Base-by-base conservation (phyloP, 1,140 invertebrate species). In the Bombus sibiricus region DNA sequence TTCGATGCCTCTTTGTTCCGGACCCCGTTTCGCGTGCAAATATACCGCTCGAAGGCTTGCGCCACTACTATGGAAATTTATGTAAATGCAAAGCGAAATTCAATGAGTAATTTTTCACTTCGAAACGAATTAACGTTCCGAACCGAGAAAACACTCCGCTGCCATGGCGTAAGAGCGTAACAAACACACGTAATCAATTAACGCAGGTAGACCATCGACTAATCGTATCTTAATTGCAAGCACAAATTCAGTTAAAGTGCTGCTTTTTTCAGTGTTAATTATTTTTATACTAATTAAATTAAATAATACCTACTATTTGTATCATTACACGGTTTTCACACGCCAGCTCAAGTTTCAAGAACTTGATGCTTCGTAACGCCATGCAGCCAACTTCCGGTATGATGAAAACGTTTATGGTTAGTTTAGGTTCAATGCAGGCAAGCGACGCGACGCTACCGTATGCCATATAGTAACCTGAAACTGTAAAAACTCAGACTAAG, bases 41-140 rank as follows among this genome's bases (percentile, higher is more conserved):
- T 53, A 57, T 6, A 75, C 47, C 32, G 73, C 73, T 37, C 47
- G 32, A 22, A 68, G 34, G 32, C 32, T 71, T 28, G 22, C 32
- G n/a, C 25, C 22, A 22, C 13, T n/a, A 9, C 34, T 81, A 57
- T 71, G 79, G 66, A 71, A 71, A 81, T 71, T 71, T 71, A 81
- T 71, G 79, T 25, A 59, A 81, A 81, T 72, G 68, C 34, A 72
- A 9, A 59, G 37, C 68, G 79, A 72, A 72, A 81, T 81, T 81
- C 66, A 72, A 57, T 59, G 68, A 37, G 34, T 59, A 72, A 81
- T 81, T 71, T 81, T 81, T 81, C 79, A 81, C 72, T 81, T 81
- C 79, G 47, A 57, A 72, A 72, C 79, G 68, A 72, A 81, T 81
- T 81, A 81, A 59, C 79, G 79, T 81, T n/a, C 28, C 47, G 59